phyloP scores from a whole-genome alignment of 2,113 vertebrate species.

The Urocolius indicus region DNA sequence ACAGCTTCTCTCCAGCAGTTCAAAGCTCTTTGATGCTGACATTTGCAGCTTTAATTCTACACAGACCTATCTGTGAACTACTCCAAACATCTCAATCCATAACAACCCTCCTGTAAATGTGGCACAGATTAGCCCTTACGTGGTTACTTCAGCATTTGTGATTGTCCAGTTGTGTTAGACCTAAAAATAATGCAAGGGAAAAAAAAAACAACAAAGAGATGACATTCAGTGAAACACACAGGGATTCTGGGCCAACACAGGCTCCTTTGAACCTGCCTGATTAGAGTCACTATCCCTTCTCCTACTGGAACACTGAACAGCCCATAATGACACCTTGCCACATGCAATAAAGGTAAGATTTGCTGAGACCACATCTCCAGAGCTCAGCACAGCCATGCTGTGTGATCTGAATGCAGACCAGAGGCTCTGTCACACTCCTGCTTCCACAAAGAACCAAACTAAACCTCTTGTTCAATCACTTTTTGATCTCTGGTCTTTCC shows the following conservation, averaged over 20 bases:
- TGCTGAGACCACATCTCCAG: neutral
- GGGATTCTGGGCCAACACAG: neutral
- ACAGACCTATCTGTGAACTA: neutral
- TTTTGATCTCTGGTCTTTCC: neutral
- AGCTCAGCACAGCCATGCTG: neutral
- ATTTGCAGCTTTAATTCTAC: neutral
- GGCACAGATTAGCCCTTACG: neutral
- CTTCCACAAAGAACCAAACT: neutral
- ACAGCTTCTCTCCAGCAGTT: slow-evolving; percentile 3
- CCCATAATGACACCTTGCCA: neutral
- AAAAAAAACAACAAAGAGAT: neutral
- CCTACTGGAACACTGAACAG: neutral
- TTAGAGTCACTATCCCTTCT: neutral
- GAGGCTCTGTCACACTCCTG: neutral
- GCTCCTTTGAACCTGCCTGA: neutral
- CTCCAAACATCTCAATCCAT: neutral
- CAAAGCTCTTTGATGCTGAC: slow-evolving; percentile 53
- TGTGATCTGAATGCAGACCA: neutral
- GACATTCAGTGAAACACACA: neutral
- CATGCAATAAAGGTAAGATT: rapidly evolving
- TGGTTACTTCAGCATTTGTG: neutral
- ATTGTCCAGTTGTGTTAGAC: neutral
- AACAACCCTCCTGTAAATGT: neutral
- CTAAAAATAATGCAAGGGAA: neutral
- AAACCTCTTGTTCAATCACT: neutral